phyloP scores from a whole-genome alignment of 2,888 invertebrate genomes.

The Drosophila monieri region DNA sequence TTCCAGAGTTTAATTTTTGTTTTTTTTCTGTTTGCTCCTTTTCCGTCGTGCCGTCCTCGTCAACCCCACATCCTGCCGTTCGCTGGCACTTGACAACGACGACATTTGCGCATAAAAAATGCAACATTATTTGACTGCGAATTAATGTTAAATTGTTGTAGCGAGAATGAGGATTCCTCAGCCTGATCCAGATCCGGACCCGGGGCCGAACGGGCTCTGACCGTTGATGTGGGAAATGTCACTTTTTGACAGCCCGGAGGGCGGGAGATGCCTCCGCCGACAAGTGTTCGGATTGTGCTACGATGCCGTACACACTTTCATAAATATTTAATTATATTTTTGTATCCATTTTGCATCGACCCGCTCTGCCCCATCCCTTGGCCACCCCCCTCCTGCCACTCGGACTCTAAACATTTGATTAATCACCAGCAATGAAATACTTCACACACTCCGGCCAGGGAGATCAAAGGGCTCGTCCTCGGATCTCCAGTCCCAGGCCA shows the following conservation, averaged over 20 bases:
- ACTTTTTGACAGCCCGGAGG: slow-evolving; percentile 74
- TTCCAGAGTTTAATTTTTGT: slow-evolving; percentile 25
- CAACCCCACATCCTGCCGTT: slow-evolving; percentile 39
- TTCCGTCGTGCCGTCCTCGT: slow-evolving; percentile 4
- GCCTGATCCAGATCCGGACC: slow-evolving; percentile 18
- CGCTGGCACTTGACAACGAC: slow-evolving; percentile 81
- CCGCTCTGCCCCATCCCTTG: slow-evolving; percentile 7
- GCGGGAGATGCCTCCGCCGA: slow-evolving; percentile 24
- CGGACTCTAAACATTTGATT: slow-evolving; percentile 68
- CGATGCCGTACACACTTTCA: slow-evolving; percentile 72
- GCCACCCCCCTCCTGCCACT: slow-evolving; percentile 18
- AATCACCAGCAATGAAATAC: slow-evolving; percentile 59
- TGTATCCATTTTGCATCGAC: slow-evolving; percentile 56
- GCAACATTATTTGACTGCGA: slow-evolving; percentile 81
- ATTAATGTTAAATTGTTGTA: slow-evolving; percentile 81
- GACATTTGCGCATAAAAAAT: slow-evolving; percentile 82
- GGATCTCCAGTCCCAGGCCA: slow-evolving; percentile 25
- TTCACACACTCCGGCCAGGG: slow-evolving; percentile 58
- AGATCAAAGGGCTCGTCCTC: slow-evolving; percentile 63
- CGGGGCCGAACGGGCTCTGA: slow-evolving; percentile 34
- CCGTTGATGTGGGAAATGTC: slow-evolving; percentile 82
- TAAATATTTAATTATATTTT: slow-evolving; percentile 77
- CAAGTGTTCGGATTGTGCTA: slow-evolving; percentile 73
- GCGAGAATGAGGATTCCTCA: slow-evolving; percentile 44
- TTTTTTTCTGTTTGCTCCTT: slow-evolving; percentile 37